Conservation (phyloP, 2,888 invertebrate genomes). For the Trimorus sp. region DNA sequence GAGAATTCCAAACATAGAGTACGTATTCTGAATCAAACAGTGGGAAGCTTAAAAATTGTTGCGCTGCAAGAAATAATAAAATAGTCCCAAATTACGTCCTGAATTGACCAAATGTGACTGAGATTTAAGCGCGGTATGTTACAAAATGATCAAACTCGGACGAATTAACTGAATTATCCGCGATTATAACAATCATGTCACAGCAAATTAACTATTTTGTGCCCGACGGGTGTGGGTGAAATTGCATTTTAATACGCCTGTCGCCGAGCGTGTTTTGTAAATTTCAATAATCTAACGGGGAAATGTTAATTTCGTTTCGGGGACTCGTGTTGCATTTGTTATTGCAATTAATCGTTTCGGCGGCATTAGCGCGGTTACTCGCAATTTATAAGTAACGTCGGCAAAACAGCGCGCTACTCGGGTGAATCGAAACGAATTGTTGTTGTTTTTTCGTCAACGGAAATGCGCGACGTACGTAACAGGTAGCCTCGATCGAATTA, state of each 20-base stretch:
- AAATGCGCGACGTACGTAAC: neutral
- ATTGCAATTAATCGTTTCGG: slow-evolving; percentile 2
- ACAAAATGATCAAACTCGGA: slow-evolving; percentile 30
- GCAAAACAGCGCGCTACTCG: too few relatives aligned
- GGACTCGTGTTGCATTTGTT: slow-evolving; percentile 17
- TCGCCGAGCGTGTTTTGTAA: slow-evolving; percentile 25
- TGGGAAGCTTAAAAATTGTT: too few relatives aligned
- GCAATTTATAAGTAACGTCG: neutral
- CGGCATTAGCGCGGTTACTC: neutral
- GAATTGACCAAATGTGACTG: too few relatives aligned
- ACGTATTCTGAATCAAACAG: too few relatives aligned
- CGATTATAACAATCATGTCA: slow-evolving; percentile 51
- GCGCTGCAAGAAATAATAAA: too few relatives aligned
- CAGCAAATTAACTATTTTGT: slow-evolving; percentile 39
- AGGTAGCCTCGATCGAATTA: neutral
- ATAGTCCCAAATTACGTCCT: too few relatives aligned
- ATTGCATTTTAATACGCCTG: slow-evolving; percentile 47
- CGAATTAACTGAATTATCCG: slow-evolving; percentile 38
- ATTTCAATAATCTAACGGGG: slow-evolving; percentile 33
- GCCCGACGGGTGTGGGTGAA: slow-evolving; percentile 20
- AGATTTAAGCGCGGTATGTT: neutral
- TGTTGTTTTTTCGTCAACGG: too few relatives aligned
- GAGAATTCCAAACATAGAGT: too few relatives aligned
- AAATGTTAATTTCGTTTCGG: slow-evolving; percentile 28
- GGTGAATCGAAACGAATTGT: too few relatives aligned